Conservation (phyloP, 2,888 invertebrate species). For the Eupithecia inturbata region DNA sequence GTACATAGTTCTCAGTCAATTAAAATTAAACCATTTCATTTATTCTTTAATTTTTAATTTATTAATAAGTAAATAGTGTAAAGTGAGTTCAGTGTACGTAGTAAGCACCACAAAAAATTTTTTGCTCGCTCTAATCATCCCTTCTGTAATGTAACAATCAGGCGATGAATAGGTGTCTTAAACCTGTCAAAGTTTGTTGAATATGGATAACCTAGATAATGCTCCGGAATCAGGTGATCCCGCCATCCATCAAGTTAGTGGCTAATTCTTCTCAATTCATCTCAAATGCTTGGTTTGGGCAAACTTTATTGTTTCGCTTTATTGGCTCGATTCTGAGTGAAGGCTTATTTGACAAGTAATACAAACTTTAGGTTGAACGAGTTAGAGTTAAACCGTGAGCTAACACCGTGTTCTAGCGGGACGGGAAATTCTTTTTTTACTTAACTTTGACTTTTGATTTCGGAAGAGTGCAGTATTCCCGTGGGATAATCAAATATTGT, state of each 20-base stretch:
- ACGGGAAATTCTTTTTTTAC: no score
- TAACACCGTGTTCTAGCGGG: no score
- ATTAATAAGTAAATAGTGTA: neutral
- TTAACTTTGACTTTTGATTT: no score
- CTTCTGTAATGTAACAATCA: neutral
- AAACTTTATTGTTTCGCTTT: neutral
- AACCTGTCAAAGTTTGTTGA: neutral
- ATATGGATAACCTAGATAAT: slow-evolving; percentile 8
- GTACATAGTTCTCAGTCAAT: neutral
- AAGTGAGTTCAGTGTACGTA: neutral
- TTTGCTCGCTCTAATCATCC: neutral
- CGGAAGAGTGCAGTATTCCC: neutral
- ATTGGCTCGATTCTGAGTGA: neutral
- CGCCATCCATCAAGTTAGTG: slow-evolving; percentile 2
- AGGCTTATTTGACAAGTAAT: neutral
- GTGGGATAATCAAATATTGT: no score
- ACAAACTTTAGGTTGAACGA: neutral
- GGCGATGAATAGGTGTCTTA: neutral
- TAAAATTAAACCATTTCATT: neutral
- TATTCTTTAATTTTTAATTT: no score
- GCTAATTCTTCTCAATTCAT: slow-evolving; percentile 8
- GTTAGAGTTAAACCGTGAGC: neutral
- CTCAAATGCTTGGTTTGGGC: neutral
- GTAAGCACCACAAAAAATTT: neutral
- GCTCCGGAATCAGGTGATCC: slow-evolving; percentile 1